A percentile compares a stretch with the other conserved stretches of the same genome.
Conservation (phyloP, 1,140 invertebrate genomes). For the Lepidostoma basale region DNA sequence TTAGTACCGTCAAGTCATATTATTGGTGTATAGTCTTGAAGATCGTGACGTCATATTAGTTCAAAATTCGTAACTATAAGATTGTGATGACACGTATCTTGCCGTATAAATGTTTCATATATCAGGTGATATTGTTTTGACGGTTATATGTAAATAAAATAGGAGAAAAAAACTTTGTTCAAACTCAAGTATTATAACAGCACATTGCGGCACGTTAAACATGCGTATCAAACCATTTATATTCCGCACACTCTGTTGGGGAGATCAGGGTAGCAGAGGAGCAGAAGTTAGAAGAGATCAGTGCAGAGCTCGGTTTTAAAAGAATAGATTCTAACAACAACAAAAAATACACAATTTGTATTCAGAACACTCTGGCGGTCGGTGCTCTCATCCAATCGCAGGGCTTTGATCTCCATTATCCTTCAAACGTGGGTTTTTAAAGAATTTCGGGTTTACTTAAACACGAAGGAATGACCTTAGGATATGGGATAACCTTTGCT, state of each 20-base stretch:
- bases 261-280: background rate
- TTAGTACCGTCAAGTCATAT: too few relatives aligned
- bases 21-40: too few relatives aligned
- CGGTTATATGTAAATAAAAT: too few relatives aligned
- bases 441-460: too few relatives aligned
- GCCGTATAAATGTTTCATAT: too few relatives aligned
- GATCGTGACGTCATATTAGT: too few relatives aligned
- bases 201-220: too few relatives aligned
- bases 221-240: background rate
- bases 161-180: too few relatives aligned
- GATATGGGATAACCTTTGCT: background rate
- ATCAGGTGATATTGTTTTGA: too few relatives aligned
- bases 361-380: background rate
- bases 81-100: too few relatives aligned
- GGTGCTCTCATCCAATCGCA: conserved; percentile 6
- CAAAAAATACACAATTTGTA: background rate
- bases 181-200: too few relatives aligned
- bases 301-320: background rate
- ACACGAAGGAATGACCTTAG: background rate
- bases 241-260: background rate
- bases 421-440: conserved; percentile 9
- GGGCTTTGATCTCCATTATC: conserved; percentile 5
- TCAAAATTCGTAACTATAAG: too few relatives aligned
- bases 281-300: conserved; percentile 3
- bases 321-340: background rate